These are phyloP conservation scores for Notamacropus eugenii DNA, from an alignment of 2,797 vertebrate species.

Conservation along the genomic window DNA sequence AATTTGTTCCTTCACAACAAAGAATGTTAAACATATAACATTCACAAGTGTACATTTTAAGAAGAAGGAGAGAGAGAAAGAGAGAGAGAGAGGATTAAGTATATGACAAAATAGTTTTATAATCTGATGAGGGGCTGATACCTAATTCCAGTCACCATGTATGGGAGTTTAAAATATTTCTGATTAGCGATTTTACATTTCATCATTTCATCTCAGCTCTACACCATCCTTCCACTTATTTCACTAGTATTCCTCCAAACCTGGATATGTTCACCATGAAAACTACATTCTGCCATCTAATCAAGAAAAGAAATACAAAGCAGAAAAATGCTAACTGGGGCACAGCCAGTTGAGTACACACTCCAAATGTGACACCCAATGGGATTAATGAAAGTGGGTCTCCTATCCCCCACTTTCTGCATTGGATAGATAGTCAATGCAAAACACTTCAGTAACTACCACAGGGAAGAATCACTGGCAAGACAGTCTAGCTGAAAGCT, in stretches of 20 bases:
- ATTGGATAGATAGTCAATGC: not conserved
- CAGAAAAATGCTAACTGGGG: not conserved
- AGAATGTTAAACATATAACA: not conserved
- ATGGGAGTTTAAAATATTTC: not conserved
- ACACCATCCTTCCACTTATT: not conserved
- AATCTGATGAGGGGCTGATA: not conserved
- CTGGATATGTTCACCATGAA: not conserved
- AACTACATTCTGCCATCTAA: not conserved
- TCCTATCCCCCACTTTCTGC: not conserved
- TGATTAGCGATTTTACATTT: not conserved
- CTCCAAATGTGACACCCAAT: not conserved
- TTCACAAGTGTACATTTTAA: not conserved
- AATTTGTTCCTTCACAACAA: not conserved
- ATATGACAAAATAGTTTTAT: not conserved
- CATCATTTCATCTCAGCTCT: not conserved
- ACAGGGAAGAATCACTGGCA: not conserved
- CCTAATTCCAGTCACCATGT: not conserved
- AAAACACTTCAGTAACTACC: not conserved
- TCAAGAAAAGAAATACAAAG: not conserved
- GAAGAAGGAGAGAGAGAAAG: not conserved
- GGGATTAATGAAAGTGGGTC: not conserved
- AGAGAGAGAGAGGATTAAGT: not conserved
- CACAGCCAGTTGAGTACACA: not conserved
- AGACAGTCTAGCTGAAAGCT: not conserved
- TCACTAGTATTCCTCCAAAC: not conserved